Evolutionary conservation across 1,140 invertebrate genomes (phyloP).

Genomic region (Cardiocondyla obscurior): DNA sequence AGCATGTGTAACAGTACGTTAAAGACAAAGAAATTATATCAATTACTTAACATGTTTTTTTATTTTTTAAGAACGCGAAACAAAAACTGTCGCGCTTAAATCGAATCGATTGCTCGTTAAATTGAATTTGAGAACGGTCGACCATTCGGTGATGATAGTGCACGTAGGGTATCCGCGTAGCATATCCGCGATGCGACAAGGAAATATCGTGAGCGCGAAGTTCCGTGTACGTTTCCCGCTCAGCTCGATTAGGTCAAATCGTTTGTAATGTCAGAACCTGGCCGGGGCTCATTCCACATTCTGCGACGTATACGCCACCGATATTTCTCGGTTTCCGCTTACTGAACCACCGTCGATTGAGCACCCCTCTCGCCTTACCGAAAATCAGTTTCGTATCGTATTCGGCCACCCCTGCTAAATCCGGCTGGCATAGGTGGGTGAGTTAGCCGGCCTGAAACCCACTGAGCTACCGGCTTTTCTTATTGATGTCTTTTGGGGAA

Average conservation of each 20-base stretch:
- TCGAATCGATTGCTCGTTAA: conserved; percentile 37
- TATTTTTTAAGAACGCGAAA: background rate
- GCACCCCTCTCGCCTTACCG: conserved; percentile 32
- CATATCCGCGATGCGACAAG: conserved; percentile 42
- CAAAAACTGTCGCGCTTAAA: background rate
- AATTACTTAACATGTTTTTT: no score
- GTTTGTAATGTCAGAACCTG: conserved; percentile 70
- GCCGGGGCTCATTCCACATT: conserved; percentile 78
- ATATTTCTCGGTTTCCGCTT: conserved; percentile 73
- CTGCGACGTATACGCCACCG: conserved; percentile 75
- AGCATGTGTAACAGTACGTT: no score
- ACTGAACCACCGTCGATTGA: conserved; percentile 57
- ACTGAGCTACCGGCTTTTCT: conserved; percentile 26
- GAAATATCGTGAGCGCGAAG: conserved; percentile 64
- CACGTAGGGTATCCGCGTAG: background rate
- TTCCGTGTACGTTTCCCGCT: conserved; percentile 76
- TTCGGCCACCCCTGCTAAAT: conserved; percentile 33
- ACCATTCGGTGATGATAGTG: background rate
- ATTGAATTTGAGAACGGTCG: conserved; percentile 45
- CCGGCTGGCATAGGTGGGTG: conserved; percentile 3
- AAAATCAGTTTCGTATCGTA: conserved; percentile 45
- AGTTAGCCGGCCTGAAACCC: background rate
- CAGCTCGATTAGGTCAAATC: conserved; percentile 77
- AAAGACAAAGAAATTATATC: no score
- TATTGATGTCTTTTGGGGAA: conserved; percentile 72